These are phyloP conservation scores for Pyrgilauda ruficollis DNA, from an alignment of 2,113 vertebrate species.

Conservation along the genomic window DNA sequence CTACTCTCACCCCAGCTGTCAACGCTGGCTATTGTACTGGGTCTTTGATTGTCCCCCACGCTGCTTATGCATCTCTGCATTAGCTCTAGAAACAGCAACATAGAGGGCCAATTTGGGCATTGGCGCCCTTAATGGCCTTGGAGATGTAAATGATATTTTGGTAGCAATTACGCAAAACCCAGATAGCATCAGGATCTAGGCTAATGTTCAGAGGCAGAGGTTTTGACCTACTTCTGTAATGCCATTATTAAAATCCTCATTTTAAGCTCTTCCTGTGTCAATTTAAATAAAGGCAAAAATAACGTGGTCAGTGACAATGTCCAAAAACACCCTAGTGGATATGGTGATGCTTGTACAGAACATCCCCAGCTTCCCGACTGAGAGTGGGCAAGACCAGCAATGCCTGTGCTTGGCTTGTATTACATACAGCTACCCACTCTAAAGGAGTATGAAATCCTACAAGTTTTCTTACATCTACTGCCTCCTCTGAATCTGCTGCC, in stretches of 20 bases:
- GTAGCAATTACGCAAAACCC: background rate
- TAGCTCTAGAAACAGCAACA: background rate
- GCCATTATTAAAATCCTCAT: background rate
- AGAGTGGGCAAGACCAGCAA: background rate
- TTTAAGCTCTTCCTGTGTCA: background rate
- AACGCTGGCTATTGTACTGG: too few species aligned
- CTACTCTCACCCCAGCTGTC: accelerated
- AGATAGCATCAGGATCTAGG: background rate
- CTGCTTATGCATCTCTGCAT: background rate
- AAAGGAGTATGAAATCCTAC: background rate
- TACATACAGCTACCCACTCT: background rate
- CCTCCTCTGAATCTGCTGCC: background rate
- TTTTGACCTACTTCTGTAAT: background rate
- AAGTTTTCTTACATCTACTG: background rate
- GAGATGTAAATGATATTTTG: background rate
- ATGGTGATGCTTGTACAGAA: accelerated
- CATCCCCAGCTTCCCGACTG: background rate
- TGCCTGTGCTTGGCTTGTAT: background rate
- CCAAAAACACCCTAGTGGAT: background rate
- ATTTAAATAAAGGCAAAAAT: background rate
- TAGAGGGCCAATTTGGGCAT: background rate
- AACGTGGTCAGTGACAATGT: accelerated
- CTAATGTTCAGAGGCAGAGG: background rate
- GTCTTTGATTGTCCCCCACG: accelerated
- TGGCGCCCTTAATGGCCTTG: too few species aligned